phyloP scores from a whole-genome alignment of 2,797 vertebrate genomes.

The Crenuchus spilurus region DNA sequence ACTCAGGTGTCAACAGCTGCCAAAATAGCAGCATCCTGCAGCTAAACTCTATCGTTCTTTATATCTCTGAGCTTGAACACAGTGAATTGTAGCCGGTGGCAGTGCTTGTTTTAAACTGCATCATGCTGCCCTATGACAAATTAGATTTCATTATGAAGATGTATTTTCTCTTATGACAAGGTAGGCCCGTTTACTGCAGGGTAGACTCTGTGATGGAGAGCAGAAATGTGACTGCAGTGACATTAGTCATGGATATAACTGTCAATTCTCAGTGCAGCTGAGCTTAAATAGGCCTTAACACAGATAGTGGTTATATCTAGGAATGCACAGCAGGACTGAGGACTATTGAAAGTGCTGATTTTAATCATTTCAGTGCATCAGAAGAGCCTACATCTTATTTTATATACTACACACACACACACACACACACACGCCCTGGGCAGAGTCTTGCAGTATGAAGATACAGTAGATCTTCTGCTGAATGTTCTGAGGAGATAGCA shows the following conservation, averaged over 20 bases:
- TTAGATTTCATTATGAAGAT: constrained; percentile 42
- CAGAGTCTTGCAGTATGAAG: constrained; percentile 58
- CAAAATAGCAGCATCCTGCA: neutral
- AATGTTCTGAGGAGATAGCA: constrained; percentile 80
- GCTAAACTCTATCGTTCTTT: constrained; percentile 63
- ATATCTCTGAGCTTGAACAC: constrained; percentile 45
- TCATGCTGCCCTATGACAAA: constrained; percentile 35
- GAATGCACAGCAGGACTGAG: neutral
- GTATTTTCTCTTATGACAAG: constrained; percentile 32
- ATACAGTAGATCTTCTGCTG: constrained; percentile 85
- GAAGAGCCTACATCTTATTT: neutral
- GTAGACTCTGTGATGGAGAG: constrained; percentile 26
- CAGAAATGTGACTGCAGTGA: constrained; percentile 18
- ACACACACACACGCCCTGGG: constrained; percentile 1
- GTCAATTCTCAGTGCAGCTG: constrained; percentile 11
- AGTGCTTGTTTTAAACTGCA: constrained; percentile 20
- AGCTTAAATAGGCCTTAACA: constrained; percentile 20
- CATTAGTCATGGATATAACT: constrained; percentile 13
- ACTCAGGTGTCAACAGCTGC: constrained; percentile 5
- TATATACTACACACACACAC: neutral
- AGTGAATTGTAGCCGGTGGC: constrained; percentile 59
- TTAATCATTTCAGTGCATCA: constrained; percentile 11
- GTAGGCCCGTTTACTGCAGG: constrained; percentile 8
- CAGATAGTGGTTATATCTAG: constrained; percentile 6
- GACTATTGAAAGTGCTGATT: neutral